A percentile compares a stretch with the other conserved stretches of the same genome.
Conservation (phyloP, 2,888 invertebrate species). For the Macaria liturata region DNA sequence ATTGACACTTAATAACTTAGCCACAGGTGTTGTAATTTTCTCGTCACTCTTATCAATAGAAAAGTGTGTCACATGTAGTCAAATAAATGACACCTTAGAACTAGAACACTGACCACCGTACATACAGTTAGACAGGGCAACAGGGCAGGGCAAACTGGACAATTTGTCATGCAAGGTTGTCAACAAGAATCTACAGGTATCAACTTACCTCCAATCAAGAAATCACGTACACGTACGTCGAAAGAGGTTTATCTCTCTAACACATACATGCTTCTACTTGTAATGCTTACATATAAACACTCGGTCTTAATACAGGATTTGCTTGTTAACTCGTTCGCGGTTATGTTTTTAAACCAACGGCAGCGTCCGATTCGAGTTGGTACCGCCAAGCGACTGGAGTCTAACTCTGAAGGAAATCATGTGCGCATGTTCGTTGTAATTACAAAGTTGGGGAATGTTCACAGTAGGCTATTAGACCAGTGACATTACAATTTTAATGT, state of each 20-base stretch:
- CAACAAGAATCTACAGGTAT: slow-evolving; percentile 57
- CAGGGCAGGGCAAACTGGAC: slow-evolving; percentile 22
- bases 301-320: slow-evolving; percentile 46
- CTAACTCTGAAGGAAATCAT: slow-evolving; percentile 33
- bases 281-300: slow-evolving; percentile 78
- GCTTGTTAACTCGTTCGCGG: slow-evolving; percentile 56
- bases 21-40: too few species aligned
- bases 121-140: slow-evolving; percentile 7
- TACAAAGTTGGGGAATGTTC: slow-evolving; percentile 16
- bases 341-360: slow-evolving; percentile 32
- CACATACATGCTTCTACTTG: slow-evolving; percentile 69
- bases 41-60: too few species aligned
- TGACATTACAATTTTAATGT: slow-evolving; percentile 4
- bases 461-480: slow-evolving; percentile 1
- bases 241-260: slow-evolving; percentile 63
- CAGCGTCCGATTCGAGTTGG: slow-evolving; percentile 51
- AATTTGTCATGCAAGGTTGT: slow-evolving; percentile 23
- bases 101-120: slow-evolving; percentile 17
- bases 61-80: too few species aligned
- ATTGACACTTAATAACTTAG: too few species aligned
- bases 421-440: slow-evolving; percentile 46
- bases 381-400: slow-evolving; percentile 61
- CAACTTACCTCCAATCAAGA: slow-evolving; percentile 65
- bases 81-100: neutral
- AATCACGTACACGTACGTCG: slow-evolving; percentile 63